These are phyloP conservation scores for Phrynocephalus vlangalii DNA, from an alignment of 2,797 vertebrate genomes.

Conservation along the genomic window DNA sequence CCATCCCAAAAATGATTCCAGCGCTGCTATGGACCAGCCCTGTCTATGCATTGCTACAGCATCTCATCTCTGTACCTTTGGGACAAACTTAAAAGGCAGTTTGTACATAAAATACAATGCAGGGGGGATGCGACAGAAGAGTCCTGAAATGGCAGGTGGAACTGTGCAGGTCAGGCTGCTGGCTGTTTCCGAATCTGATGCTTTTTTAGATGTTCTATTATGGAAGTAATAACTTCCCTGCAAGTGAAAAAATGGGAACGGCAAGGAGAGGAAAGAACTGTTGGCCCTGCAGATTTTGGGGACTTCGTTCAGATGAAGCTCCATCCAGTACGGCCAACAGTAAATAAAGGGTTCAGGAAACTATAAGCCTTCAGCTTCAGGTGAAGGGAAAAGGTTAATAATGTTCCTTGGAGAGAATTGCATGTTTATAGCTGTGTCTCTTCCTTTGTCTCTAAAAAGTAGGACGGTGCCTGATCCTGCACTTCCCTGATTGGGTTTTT, in stretches of 20 bases:
- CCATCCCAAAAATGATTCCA: conserved; percentile 42
- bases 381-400: neutral
- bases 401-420: neutral
- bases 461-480: neutral
- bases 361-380: neutral
- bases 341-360: neutral
- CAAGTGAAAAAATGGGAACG: neutral
- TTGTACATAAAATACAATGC: neutral
- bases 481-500: neutral
- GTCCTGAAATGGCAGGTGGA: no score
- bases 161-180: neutral
- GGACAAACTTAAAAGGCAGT: conserved; percentile 24
- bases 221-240: neutral
- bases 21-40: conserved; percentile 39
- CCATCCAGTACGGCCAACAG: neutral
- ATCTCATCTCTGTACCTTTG: conserved; percentile 33
- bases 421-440: neutral
- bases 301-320: neutral
- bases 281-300: neutral
- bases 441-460: neutral
- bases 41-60: conserved; percentile 50
- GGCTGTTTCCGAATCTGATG: neutral
- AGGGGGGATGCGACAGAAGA: neutral
- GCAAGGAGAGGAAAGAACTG: neutral
- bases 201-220: neutral